Evolutionary conservation across 2,797 vertebrate genomes (phyloP), one percentile per base, ranked within the genome.

Genomic region (Xiphophorus birchmanni): DNA sequence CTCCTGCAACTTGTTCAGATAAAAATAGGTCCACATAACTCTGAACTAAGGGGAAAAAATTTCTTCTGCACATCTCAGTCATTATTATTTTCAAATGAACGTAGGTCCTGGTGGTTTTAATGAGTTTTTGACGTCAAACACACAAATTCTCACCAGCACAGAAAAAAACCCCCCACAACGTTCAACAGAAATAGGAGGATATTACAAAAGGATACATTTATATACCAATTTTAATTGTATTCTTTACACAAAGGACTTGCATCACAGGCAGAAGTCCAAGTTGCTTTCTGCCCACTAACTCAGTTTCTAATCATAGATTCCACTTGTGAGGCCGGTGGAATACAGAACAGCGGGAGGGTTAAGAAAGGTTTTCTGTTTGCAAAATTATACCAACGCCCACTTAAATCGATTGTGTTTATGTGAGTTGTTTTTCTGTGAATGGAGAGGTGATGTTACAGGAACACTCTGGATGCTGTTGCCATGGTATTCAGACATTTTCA

Each of bases 251-350:
- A 77, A 74, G 26, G 12, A 42, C 65, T 73, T 69, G 67, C 84
- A 88, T 72, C 42, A 72, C 42, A 45, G 42, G 42, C 69, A n/a
- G 26, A n/a, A 45, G 88, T 92, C 84, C 78, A 77, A 0, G 54
- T 87, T 86, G 82, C 90, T 85, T 86, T 42, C 83, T 82, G 78
- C 80, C 60, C 40, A 77, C 84, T 91, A 90, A 93, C 93, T 91
- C 76, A 88, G 90, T 93, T 90, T 93, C 80, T 78, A 58, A 76
- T 76, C 80, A 89, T 84, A 83, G 76, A 74, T 72, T 75, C 74
- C 77, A 84, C 80, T 69, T 77, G 78, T 82, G 77, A 77, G 48
- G 72, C 80, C 72, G 54, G 2, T 73, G 45, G 73, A 75, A 82
- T 18, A 42, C 52, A 80, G 80, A 86, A 60, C 54, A 45, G 85